A percentile compares a stretch with the other conserved stretches of the same genome.
These are phyloP conservation scores for Cetonia aurata DNA, from an alignment of 2,888 invertebrate species.

Conservation along the genomic window DNA sequence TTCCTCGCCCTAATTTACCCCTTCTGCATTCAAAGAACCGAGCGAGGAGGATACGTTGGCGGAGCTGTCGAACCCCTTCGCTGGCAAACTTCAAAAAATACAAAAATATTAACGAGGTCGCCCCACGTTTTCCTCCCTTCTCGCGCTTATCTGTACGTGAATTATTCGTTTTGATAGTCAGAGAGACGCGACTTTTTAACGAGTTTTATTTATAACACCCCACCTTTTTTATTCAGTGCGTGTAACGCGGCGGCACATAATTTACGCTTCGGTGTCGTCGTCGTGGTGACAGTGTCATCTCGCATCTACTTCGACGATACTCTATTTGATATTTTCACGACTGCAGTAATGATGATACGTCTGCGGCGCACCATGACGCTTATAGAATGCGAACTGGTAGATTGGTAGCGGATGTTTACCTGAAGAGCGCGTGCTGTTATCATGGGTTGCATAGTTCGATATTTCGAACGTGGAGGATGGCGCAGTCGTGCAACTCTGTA, in stretches of 20 bases:
- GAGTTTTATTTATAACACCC: constrained; percentile 22
- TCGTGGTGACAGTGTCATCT: neutral
- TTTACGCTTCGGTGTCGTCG: constrained; percentile 1
- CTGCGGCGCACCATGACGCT: neutral
- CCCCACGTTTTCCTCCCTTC: constrained; percentile 1
- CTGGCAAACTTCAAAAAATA: constrained; percentile 7
- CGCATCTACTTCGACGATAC: constrained; percentile 13
- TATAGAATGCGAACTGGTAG: neutral
- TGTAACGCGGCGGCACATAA: constrained; percentile 7
- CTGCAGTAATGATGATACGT: constrained; percentile 13
- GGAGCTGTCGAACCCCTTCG: too few relatives aligned
- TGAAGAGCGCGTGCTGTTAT: constrained; percentile 10
- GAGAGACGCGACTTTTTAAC: constrained; percentile 21
- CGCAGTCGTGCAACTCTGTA: constrained; percentile 21
- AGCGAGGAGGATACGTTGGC: too few relatives aligned
- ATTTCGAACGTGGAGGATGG: constrained; percentile 13
- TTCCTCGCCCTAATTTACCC: too few relatives aligned
- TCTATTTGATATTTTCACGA: constrained; percentile 21
- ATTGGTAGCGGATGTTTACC: neutral
- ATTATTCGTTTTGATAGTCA: constrained; percentile 27
- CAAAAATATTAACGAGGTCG: constrained; percentile 18
- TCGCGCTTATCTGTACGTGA: constrained; percentile 12
- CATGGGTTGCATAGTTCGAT: constrained; percentile 10
- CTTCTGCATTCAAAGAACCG: too few relatives aligned
- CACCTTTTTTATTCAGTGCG: constrained; percentile 1